Base-by-base conservation (phyloP, 2,797 vertebrate species). In the Pterois miles region DNA sequence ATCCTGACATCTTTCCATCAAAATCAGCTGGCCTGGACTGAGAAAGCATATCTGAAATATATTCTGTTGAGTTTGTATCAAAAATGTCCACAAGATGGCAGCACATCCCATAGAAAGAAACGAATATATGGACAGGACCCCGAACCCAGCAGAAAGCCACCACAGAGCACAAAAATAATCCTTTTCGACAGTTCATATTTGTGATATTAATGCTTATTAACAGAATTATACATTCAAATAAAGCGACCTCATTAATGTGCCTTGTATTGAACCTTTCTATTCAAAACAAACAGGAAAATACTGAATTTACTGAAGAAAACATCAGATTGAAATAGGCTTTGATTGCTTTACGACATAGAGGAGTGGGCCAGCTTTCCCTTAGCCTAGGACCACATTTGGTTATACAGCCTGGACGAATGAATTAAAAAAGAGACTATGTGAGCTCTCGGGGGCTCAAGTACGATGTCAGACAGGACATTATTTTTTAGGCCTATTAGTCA, bases 31-130 rank as follows among this genome's bases (percentile, higher is more conserved):
- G 38, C 38, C 38, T 40, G 38, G 2, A 40, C 38, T 14, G 13
- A 40, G 38, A 40, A 29, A 29, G 29, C 29, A 29, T 29, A 3
- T 40, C 14, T 40, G 38, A 40, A 40, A 40, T 40, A 13, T 38
- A 38, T 38, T 38, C 14, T 38, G 38, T 13, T 16, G 38, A 40
- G 13, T 16, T 40, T 16, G 38, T 16, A 40, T 16, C 13, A 0
- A 40, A 63, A 2, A 11, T 64, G 27, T 25, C 87, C 92, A 90
- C 74, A 75, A 88, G 93, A 89, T 92, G 91, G 89, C 84, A 77
- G 74, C 78, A 89, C 57, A 90, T 43, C 36, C 71, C 54, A 70
- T 5, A 50, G 6, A 84, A 85, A 81, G 27, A 65, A 50, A 76
- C 13, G 0, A 65, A 10, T 27, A 1, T 3, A 5, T 8, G 3